Evolutionary conservation across 1,140 invertebrate species (phyloP), one percentile per base, ranked within the genome.

Genomic region (Aphaenogaster ashmeadi): DNA sequence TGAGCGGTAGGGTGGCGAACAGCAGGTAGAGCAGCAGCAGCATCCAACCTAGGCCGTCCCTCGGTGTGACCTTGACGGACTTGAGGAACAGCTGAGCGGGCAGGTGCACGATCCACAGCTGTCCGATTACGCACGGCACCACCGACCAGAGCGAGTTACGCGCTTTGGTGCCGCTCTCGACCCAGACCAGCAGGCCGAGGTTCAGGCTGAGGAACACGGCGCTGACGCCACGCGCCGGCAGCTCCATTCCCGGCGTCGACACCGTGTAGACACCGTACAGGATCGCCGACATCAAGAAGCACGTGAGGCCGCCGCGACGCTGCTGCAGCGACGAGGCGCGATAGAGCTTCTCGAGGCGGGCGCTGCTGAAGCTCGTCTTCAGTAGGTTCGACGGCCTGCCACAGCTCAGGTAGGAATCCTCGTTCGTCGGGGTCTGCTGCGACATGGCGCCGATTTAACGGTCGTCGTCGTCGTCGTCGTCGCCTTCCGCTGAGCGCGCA

Each of bases 1-100:
- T 96, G 62, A 98, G 95, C 0, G 98, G 98, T 85, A 98, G 93
- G 1, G 98, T 97, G 52, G 98, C 97, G 93, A 98, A 97, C n/a
- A 98, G 97, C n/a, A 98, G 96, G 92, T 98, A 99, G 87, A 98
- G 97, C 69, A 98, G 94, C n/a, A 98, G 95, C 60, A 98, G 95
- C 21, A 97, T 96, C 98, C 98, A 98, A 36, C 97, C 97, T 0
- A 98, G 96, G 64, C 96, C 96, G 87, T 97, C 96, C 71, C 96
- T 93, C 33, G 95, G 95, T 47, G 96, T 96, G 86, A 96, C 96
- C 58, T 96, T 96, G 79, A 94, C 94, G 41, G 93, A 88, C 92
- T 96, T 96, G 77, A 97, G 92, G 87, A 96, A 96, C 75, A 97
- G 93, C 86, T 96, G 95, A 58, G 95, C 94, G 21, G 97, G 94